Percentiles rank a stretch among this genome's conserved stretches.
Evolutionary conservation across 2,888 invertebrate species (phyloP).

Genomic region (Augochlorella aurata): DNA sequence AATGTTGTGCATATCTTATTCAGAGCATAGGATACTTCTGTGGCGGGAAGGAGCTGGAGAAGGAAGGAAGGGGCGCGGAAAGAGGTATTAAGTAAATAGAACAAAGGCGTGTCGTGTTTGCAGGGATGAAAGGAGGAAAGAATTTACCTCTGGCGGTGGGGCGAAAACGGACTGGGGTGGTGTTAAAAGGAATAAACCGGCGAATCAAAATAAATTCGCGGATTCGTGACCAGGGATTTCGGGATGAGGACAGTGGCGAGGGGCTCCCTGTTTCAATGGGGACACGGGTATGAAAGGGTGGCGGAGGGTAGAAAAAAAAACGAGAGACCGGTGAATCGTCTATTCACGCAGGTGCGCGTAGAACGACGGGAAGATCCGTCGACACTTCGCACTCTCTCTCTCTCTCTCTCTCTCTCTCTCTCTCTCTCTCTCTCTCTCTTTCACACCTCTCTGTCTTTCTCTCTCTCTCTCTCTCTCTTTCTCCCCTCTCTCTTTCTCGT

Average conservation of each 20-base stretch:
- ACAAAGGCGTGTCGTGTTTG: conserved; percentile 48
- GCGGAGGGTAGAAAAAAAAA: conserved; percentile 21
- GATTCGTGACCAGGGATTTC: conserved; percentile 28
- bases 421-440: too few species aligned
- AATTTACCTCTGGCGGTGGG: conserved; percentile 16
- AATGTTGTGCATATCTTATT: not conserved
- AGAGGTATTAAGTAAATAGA: conserved; percentile 34
- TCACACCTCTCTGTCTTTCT: too few species aligned
- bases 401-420: too few species aligned
- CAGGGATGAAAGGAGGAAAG: conserved; percentile 12
- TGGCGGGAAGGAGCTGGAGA: not conserved
- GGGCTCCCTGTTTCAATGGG: conserved; percentile 34
- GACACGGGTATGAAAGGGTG: conserved; percentile 37
- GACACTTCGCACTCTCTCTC: not conserved
- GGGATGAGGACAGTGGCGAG: conserved; percentile 36
- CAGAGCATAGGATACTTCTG: not conserved
- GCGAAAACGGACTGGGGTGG: conserved; percentile 28
- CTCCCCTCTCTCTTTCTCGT: not conserved
- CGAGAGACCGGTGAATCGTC: conserved; percentile 9
- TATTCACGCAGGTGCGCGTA: conserved; percentile 54
- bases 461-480: too few species aligned
- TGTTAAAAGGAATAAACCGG: conserved; percentile 52
- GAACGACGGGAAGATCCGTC: conserved; percentile 48
- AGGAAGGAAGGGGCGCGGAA: conserved; percentile 1
- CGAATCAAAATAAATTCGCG: conserved; percentile 56